Base-by-base conservation (phyloP, 1,140 invertebrate species). In the Globodera ellingtonae region DNA sequence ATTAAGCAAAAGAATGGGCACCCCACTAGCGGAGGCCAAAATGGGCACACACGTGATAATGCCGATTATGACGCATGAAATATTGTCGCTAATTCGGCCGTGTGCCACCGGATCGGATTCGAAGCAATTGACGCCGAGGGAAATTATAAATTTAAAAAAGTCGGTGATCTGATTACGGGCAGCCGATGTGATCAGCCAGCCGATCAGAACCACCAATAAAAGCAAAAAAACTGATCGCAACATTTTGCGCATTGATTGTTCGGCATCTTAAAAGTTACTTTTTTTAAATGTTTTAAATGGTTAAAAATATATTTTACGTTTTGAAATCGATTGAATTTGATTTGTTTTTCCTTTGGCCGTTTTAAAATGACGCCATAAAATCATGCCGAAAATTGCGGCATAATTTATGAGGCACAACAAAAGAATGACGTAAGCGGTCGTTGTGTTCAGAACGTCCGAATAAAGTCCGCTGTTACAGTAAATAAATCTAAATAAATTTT, bases 191-290 rank as follows among this genome's bases (percentile, higher is more conserved):
- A 75, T 24, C 62, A 75, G 46, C 46, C 44, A 75, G 46, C 74
- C 74, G 47, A 76, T 10, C 46, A 76, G n/a, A 4, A 76, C 47
- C 35, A 76, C 47, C 35, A 59, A 62, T 21, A 56, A 21, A 62
- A 76, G 59, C 18, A 62, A 4, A 62, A 76, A 76, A 24, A 76
- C 56, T 21, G 74, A 76, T 35, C 74, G 74, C 18, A 76, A 56
- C 59, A 76, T 62, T 44, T 44, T 67, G 66, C 66, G 35, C 66
- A 21, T 21, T 44, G n/a, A 67, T 15, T 44, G 66, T 13, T 67
- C 66, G 15, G 66, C 35, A 21, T 21, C 66, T 67, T 7, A 67
- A 67, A n/a, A 67, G 35, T 9, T 9, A 24, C 24, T 24, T 24
- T 24, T 24, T 24, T 24, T 24, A 24, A 24, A 24, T 24, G 0